Evolutionary conservation across 1,140 invertebrate species (phyloP), one percentile per base, ranked within the genome.

Genomic region (Drosophila aff.): DNA sequence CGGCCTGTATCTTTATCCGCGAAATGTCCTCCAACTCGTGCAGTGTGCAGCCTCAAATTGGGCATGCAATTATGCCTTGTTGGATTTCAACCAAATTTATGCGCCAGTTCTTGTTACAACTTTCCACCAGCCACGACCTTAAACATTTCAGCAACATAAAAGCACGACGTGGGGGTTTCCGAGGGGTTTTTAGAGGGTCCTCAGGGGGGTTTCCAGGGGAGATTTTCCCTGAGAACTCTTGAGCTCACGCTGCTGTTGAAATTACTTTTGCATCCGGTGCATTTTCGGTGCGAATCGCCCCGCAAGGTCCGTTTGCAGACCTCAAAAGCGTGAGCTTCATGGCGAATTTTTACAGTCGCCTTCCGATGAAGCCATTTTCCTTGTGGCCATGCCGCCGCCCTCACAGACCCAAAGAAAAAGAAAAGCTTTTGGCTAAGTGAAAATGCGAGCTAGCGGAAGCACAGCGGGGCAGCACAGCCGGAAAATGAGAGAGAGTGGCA

Each of bases 211-310:
- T n/a, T 59, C 21, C 26, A 10, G 11, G 21, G 67, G 49, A 43
- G 49, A 38, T 31, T 21, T 18, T 1, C 16, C 23, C 38, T 38
- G 65, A 53, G 40, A 71, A 38, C 61, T 58, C 66, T 79, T 57
- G 52, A 79, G 76, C 66, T 78, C 57, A 40, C 43, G 62, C 46
- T 79, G 67, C 82, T 86, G 79, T 53, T 75, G 77, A 89, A 87
- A 89, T 89, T 89, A 84, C 85, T 90, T 90, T 73, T 84, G 81
- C 84, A 89, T 89, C 84, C 84, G 85, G 62, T 84, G 81, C 85
- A 89, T 78, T 78, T 79, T 82, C 62, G 33, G 57, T 75, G 66
- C 57, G 68, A 89, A 87, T 89, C 68, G 81, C 77, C 66, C 84
- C 84, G 60, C 77, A 63, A 64, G 84, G 84, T 87, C 68, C 81